These are phyloP conservation scores for Anguilla megastoma DNA, from an alignment of 2,797 vertebrate genomes.

Conservation along the genomic window DNA sequence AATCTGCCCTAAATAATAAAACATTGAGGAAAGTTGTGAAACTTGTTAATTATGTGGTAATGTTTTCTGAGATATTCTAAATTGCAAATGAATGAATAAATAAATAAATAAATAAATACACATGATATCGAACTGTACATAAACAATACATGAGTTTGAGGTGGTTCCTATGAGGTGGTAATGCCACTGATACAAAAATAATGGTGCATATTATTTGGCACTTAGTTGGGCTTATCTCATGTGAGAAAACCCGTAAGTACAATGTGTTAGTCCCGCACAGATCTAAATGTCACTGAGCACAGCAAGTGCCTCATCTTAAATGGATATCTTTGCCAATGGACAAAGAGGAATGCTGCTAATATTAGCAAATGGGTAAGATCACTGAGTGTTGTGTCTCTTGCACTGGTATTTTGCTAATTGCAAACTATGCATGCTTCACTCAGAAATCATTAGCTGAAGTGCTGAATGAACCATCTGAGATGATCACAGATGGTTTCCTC, in stretches of 20 bases:
- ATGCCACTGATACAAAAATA: background rate
- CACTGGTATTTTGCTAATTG: background rate
- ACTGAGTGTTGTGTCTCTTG: background rate
- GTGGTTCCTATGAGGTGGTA: background rate
- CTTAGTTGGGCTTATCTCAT: background rate
- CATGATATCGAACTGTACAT: background rate
- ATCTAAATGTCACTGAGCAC: slow-evolving; percentile 7
- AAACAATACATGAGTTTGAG: background rate
- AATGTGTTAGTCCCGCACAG: background rate
- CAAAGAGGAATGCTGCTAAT: background rate
- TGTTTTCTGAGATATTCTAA: background rate
- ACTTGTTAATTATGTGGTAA: background rate
- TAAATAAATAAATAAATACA: background rate
- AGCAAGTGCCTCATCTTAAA: background rate
- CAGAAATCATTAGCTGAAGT: background rate
- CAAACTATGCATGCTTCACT: background rate
- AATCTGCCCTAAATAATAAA: background rate
- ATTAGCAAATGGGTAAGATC: background rate
- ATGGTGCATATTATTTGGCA: background rate
- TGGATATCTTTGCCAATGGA: background rate
- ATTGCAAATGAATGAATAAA: background rate
- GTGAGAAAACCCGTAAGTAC: background rate
- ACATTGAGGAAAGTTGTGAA: background rate
- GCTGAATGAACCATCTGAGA: background rate
- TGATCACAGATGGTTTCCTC: background rate